These are phyloP conservation scores for Drosophila sordidula DNA, from an alignment of 2,888 invertebrate species.

Conservation along the genomic window DNA sequence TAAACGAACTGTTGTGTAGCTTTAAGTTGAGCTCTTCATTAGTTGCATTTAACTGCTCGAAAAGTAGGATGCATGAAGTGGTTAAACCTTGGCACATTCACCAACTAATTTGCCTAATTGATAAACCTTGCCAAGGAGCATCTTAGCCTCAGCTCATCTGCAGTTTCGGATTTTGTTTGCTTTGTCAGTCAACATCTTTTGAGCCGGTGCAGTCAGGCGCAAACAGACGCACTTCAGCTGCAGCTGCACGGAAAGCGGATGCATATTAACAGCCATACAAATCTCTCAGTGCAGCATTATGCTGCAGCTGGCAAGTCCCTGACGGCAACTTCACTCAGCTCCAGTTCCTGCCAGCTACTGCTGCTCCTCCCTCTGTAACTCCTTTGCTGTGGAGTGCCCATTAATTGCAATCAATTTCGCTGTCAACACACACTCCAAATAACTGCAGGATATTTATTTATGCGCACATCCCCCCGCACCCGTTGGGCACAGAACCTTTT, in stretches of 20 bases:
- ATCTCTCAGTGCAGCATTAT: constrained; percentile 14
- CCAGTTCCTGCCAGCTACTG: constrained; percentile 8
- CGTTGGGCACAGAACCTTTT: constrained; percentile 37
- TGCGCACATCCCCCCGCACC: constrained; percentile 37
- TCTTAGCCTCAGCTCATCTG: constrained; percentile 45
- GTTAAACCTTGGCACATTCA: constrained; percentile 39
- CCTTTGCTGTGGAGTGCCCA: constrained; percentile 27
- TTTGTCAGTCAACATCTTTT: constrained; percentile 68
- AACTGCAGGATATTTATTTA: constrained; percentile 79
- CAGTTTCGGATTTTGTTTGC: constrained; percentile 48
- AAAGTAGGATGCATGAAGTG: constrained; percentile 22
- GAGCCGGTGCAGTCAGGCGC: constrained; percentile 61
- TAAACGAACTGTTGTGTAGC: constrained; percentile 34
- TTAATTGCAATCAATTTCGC: constrained; percentile 81
- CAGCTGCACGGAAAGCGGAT: constrained; percentile 14
- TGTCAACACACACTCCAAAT: constrained; percentile 78
- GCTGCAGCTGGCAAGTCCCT: constrained; percentile 18
- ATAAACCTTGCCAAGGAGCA: constrained; percentile 64
- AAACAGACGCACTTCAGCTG: constrained; percentile 63
- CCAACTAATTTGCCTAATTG: constrained; percentile 77
- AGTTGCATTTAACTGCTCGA: constrained; percentile 39
- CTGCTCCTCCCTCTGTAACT: neutral
- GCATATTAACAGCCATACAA: constrained; percentile 34
- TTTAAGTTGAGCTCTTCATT: constrained; percentile 55
- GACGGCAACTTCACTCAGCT: constrained; percentile 23